Percentiles rank a stretch among this genome's conserved stretches.
phyloP scores from a whole-genome alignment of 2,797 vertebrate genomes.

The Lindbergichthys nudifrons region DNA sequence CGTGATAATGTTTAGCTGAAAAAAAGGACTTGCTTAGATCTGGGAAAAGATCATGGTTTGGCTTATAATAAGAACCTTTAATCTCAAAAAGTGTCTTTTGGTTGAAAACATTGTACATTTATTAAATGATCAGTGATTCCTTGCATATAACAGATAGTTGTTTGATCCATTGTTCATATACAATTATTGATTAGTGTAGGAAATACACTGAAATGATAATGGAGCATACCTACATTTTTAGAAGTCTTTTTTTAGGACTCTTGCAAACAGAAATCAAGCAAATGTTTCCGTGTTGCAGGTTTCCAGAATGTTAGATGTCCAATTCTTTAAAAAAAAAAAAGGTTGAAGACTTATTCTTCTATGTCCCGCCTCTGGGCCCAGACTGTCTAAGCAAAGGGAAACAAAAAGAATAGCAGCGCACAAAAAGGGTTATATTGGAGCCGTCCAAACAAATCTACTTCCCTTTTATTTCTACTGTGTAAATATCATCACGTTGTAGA shows the following conservation, averaged over 20 bases:
- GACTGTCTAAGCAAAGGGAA: slow-evolving; percentile 22
- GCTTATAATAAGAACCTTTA: no score
- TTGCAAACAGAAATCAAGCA: slow-evolving; percentile 35
- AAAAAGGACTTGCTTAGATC: no score
- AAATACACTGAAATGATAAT: background rate
- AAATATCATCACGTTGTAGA: slow-evolving; percentile 48
- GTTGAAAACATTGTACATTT: no score
- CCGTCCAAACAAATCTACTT: slow-evolving; percentile 43
- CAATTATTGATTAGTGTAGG: background rate
- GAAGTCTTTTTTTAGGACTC: slow-evolving; percentile 38
- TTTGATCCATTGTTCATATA: background rate
- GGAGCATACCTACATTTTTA: slow-evolving; percentile 15
- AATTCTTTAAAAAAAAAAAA: background rate
- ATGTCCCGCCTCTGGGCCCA: slow-evolving; percentile 25
- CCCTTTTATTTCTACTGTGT: slow-evolving; percentile 54
- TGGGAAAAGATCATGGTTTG: no score
- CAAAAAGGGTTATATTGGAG: slow-evolving; percentile 14
- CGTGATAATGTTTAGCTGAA: no score
- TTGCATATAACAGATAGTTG: background rate
- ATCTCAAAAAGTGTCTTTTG: no score
- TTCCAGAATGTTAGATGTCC: slow-evolving; percentile 27
- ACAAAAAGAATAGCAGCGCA: slow-evolving; percentile 11
- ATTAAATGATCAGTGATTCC: background rate
- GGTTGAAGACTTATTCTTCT: slow-evolving; percentile 1
- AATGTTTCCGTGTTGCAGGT: slow-evolving; percentile 25